Evolutionary conservation across 2,888 invertebrate species (phyloP).

Genomic region (Eilema griseolum): DNA sequence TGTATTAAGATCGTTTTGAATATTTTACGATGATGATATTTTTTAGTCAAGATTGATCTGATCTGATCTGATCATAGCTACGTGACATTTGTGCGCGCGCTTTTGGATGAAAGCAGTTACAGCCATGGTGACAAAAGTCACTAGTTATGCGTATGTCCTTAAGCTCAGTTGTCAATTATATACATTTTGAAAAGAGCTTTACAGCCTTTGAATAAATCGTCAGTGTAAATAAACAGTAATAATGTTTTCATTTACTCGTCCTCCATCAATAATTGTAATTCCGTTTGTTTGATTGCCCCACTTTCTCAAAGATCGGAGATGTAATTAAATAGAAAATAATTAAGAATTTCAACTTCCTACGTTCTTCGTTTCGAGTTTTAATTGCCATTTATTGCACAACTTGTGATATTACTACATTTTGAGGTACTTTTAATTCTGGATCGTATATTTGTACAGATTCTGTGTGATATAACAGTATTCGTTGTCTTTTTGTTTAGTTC

Average conservation of each 20-base stretch:
- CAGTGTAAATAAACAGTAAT: neutral
- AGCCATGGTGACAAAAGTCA: too few relatives aligned
- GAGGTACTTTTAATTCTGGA: slow-evolving; percentile 62
- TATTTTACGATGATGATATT: too few relatives aligned
- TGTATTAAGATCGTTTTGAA: too few relatives aligned
- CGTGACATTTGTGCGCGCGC: too few relatives aligned
- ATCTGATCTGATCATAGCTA: too few relatives aligned
- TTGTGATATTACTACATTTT: slow-evolving; percentile 79
- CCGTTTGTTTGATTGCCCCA: slow-evolving; percentile 19
- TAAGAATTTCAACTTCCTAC: slow-evolving; percentile 70
- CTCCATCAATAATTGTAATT: slow-evolving; percentile 25
- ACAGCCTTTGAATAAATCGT: neutral
- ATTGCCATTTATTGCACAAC: slow-evolving; percentile 77
- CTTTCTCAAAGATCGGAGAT: slow-evolving; percentile 50
- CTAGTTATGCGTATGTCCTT: too few relatives aligned
- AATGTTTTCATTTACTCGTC: slow-evolving; percentile 13
- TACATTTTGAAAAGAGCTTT: too few relatives aligned
- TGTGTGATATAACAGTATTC: neutral
- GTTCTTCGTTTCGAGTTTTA: slow-evolving; percentile 75
- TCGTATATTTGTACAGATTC: slow-evolving; percentile 51
- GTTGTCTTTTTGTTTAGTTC: too few relatives aligned
- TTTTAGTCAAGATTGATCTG: too few relatives aligned
- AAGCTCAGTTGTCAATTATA: too few relatives aligned
- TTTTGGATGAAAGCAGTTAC: too few relatives aligned
- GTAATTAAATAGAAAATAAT: slow-evolving; percentile 71